Base-by-base conservation (phyloP, 37 sponge, comb jelly and placozoan species). In the Beroe ovata region DNA sequence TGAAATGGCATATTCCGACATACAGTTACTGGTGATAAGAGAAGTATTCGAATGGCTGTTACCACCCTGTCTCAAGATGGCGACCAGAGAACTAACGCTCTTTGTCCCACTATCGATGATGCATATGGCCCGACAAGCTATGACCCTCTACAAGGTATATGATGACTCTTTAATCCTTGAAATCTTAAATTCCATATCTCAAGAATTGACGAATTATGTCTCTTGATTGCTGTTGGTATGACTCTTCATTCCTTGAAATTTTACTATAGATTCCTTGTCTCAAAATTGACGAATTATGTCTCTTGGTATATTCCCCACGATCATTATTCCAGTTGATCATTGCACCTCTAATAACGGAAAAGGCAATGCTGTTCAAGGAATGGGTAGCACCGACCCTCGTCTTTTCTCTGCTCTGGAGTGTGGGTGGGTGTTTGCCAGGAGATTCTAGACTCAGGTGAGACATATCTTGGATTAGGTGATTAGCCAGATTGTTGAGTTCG, bases 341-440 rank as follows among this genome's bases (percentile, higher is more conserved):
- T 2, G 36, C 69, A 4, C 25, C 33, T 3, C 30, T 66, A 37
- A 66, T 66, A 1, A 37, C 19, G 35, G 69, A 66, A 37, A 66
- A 66, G 16, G 33, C 33, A 1, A 66, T 29, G 69, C 18, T 19
- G 21, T 77, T 77, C 28, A 77, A 77, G 38, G 84, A 77, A 21
- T 77, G 84, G 84, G 26, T 21, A n/a, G 84, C 84, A 1, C 35
- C 84, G 3, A n/a, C 84, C 33, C 84, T 77, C 3, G 38, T 42
- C n/a, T 77, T 77, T 22, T 77, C 84, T 39, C 8, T 77, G 8
- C 54, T 77, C 2, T 77, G 84, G 84, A 77, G 84, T 77, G 58
- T 77, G 8, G 84, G 58, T 1, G 84, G 84, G 1, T 77, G 84
- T 39, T 36, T 77, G 58, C 84, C 84, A 8, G 8, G 19, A 0